Evolutionary conservation across 2,888 invertebrate species (phyloP), one percentile per base, ranked within the genome.

Genomic region (Drosophila subsilvestris): DNA sequence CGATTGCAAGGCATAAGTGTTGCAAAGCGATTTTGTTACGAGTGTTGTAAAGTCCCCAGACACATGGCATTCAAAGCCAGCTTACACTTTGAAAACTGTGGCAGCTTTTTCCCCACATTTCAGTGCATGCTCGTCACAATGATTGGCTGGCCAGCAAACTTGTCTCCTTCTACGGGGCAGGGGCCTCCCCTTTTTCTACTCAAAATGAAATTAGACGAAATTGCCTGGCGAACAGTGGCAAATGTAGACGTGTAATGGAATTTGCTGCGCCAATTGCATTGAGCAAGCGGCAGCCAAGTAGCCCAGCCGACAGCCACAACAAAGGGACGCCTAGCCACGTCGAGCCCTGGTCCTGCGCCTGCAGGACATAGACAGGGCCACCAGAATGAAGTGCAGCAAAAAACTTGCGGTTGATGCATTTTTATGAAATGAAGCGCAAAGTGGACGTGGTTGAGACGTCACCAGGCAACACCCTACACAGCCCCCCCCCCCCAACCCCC

Each of bases 371-470:
- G 25, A 27, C 60, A 32, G 44, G 27, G 9, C 14, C 5, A 37
- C 32, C 32, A 37, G 37, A 43, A 43, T 18, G 25, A 4, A 56
- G 12, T 7, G 14, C 27, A 54, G 20, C 25, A 60, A 57, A 49
- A 82, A 80, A 80, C 55, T 77, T 80, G 80, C 76, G 80, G 80
- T 75, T 78, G 78, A 70, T 83, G 83, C 80, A 83, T 80, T 81
- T 83, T 80, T 78, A 82, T 77, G 72, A 74, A 78, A 65, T 67
- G 70, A 59, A 72, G 76, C 68, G 65, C 72, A 75, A 74, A 77
- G 78, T 79, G 78, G 74, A 66, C 68, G 56, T 75, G 62, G 60
- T 63, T 44, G 58, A 51, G 58, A 37, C 37, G 32, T 37, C 32
- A 12, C 32, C 32, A 32, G 44, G 63, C 42, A 9, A 2, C 51